Evolutionary conservation across 2,797 vertebrate species (phyloP), one percentile per base, ranked within the genome.

Genomic region (Pelobates cultripes): DNA sequence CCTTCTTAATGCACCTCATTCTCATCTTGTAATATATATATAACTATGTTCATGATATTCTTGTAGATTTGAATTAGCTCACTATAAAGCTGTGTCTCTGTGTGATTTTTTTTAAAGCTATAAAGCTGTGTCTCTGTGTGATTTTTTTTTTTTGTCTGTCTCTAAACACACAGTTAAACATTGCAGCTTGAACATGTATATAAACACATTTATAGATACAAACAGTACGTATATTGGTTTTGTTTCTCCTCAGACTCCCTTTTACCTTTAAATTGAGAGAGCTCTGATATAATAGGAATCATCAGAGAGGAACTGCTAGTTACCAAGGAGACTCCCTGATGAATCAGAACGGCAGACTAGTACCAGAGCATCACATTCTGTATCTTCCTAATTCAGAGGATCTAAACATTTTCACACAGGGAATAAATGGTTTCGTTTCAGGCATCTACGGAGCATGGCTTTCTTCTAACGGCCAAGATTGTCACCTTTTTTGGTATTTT

Each of bases 251-350:
- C 69, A 72, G 61, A 0, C 84, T 79, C 76, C 86, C 81, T 89
- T 89, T 90, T 87, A 87, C 88, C 85, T 89, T 88, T 89, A 89
- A 90, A 88, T 86, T 87, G 45, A 78, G 86, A 90, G 85, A 91
- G 84, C 8, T 86, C 90, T 88, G 86, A 82, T 85, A 82, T 86
- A 89, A 88, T 79, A 86, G 13, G 79, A 86, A 90, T 89, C 85
- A 89, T 81, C 85, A 89, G 87, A 89, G 80, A 90, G 86, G 75
- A 91, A 87, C 87, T 81, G 78, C 85, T 87, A 90, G 88, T 90
- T 92, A 86, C 90, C 90, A 90, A 90, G 89, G 87, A 91, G 86
- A 90, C 83, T 85, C 82, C 76, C 85, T 84, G 85, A 87, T 89
- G 88, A 90, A 89, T 91, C 88, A 88, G 87, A 86, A 71, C 88